Percentiles rank a stretch among this genome's conserved stretches.
These are phyloP conservation scores for Staurois parvus DNA, from an alignment of 2,797 vertebrate species.

Conservation along the genomic window DNA sequence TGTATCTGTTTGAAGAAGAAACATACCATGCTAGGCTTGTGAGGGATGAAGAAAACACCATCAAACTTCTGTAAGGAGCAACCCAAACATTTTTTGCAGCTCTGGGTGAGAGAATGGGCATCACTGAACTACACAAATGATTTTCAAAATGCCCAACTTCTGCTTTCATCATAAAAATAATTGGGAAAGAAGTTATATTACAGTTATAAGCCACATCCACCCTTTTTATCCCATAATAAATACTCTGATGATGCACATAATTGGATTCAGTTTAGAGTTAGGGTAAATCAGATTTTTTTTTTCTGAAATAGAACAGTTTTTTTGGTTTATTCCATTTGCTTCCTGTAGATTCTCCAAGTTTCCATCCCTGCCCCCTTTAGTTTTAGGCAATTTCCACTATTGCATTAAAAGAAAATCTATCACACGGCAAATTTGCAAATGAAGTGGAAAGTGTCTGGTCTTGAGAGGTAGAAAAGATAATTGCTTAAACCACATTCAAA, in stretches of 20 bases:
- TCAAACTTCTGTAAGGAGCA: neutral
- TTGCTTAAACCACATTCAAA: too few species aligned
- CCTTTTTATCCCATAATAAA: conserved; percentile 15
- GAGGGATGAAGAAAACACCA: neutral
- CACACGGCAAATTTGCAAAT: neutral
- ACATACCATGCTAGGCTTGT: conserved; percentile 42
- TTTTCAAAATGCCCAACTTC: neutral
- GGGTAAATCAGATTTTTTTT: too few species aligned
- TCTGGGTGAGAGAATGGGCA: neutral
- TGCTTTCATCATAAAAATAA: neutral
- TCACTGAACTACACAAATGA: neutral
- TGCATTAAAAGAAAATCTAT: too few species aligned
- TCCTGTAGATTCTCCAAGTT: too few species aligned
- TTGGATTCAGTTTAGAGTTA: too few species aligned
- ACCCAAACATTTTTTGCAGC: neutral
- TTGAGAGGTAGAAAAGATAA: neutral
- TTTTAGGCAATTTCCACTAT: too few species aligned
- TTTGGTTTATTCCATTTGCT: too few species aligned
- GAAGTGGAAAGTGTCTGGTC: neutral
- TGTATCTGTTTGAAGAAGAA: neutral
- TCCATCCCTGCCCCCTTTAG: too few species aligned
- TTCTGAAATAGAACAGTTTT: too few species aligned
- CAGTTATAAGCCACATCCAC: conserved; percentile 44
- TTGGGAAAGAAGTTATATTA: conserved; percentile 16
- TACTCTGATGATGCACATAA: neutral